Evolutionary conservation across 2,888 invertebrate species (phyloP), one percentile per base, ranked within the genome.

Genomic region (Calephelis perditalis): DNA sequence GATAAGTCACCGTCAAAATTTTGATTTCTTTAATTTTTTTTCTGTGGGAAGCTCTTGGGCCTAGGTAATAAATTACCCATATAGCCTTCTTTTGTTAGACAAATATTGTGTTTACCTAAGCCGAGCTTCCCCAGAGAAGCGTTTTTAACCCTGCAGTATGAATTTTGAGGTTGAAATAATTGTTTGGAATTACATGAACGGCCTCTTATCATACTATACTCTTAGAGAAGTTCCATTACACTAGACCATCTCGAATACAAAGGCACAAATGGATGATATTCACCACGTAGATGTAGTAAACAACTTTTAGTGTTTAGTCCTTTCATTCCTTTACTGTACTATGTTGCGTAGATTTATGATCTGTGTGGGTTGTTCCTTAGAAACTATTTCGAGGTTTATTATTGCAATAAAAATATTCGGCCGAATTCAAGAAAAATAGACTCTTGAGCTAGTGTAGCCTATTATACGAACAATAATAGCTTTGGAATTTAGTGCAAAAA

Each of bases 191-290:
- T 40, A 40, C 40, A 40, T 8, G 40, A 6, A 7, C 8, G 40
- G 1, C 7, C 40, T 40, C 40, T 40, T 26, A 40, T 40, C 1
- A 40, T 5, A 6, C 3, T 47, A 47, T 47, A 47, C 47, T 47
- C 47, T 47, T 0, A 47, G 15, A 47, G 47, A 15, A 47, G 15
- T 47, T 47, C 47, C 47, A 47, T 47, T 47, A 26, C 15, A 47
- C 47, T 15, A 15, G 47, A 12, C 47, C 47, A 49, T 49, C 26
- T 26, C 49, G 49, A 49, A 49, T 49, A 49, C 49, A 49, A 49
- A 49, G 49, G 49, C 49, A 49, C 49, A 49, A 49, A 49, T 49
- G 49, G 49, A 49, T 49, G 49, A 49, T 49, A 49, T 49, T 49
- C 26, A 26, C 49, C 49, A 49, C 49, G 49, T 49, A 49, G 15